phyloP scores from a whole-genome alignment of 2,113 vertebrate species.

The Symphodus melops region DNA sequence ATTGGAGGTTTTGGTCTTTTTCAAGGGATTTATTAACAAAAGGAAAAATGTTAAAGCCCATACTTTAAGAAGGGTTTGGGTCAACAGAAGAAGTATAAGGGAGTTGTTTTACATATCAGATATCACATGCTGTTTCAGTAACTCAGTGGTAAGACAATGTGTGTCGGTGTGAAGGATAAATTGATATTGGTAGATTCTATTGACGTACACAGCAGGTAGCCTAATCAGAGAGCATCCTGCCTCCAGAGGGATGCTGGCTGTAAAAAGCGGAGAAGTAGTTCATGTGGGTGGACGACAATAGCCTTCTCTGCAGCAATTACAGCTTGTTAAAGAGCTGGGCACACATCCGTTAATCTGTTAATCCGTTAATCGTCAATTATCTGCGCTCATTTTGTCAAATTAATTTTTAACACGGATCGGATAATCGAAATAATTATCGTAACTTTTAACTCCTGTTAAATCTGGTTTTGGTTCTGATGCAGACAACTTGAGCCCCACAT shows the following conservation, averaged over 20 bases:
- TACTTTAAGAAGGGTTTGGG: neutral
- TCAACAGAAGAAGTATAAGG: slow-evolving; percentile 2
- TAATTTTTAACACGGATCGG: too few species aligned
- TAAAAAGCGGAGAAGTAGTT: slow-evolving; percentile 18
- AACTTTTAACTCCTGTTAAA: too few species aligned
- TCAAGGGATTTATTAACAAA: slow-evolving; percentile 24
- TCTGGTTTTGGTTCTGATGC: too few species aligned
- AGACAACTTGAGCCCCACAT: too few species aligned
- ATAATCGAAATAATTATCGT: too few species aligned
- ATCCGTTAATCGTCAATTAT: too few species aligned
- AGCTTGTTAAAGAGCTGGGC: neutral
- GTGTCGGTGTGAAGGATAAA: neutral
- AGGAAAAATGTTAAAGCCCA: neutral
- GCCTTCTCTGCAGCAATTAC: slow-evolving; percentile 16
- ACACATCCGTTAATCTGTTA: too few species aligned
- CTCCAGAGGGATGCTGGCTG: slow-evolving; percentile 1
- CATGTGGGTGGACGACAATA: slow-evolving; percentile 10
- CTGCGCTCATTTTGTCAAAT: too few species aligned
- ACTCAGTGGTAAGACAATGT: neutral
- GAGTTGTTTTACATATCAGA: neutral
- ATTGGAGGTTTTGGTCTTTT: slow-evolving; percentile 9
- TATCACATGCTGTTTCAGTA: slow-evolving; percentile 24
- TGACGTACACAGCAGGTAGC: slow-evolving; percentile 11
- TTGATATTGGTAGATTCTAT: neutral
- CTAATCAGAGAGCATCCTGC: slow-evolving; percentile 17